Base-by-base conservation (phyloP, 2,797 vertebrate genomes). In the Coilia nasus region DNA sequence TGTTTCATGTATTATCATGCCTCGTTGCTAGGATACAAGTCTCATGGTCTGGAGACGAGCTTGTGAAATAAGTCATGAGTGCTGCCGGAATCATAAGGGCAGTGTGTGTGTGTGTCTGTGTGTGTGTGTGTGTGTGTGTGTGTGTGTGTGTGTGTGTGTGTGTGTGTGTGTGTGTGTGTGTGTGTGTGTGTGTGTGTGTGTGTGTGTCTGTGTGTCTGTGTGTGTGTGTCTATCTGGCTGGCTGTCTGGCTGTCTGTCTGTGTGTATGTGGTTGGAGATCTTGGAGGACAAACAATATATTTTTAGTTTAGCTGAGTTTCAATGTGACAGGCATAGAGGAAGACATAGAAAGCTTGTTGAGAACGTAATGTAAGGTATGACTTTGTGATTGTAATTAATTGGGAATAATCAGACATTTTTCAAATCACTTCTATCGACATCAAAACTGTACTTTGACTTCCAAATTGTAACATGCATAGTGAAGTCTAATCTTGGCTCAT, bases 11-110 rank as follows among this genome's bases (percentile, higher is more conserved):
- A 10, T 83, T 82, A 90, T 91, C 87, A 83, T 56, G 89, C 84
- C 87, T 84, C 31, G 94, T 94, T 94, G 93, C 93, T 93, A 94
- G 91, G 93, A 93, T 90, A 95, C 94, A 59, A 81, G 82, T 60
- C 91, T 90, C 81, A 2, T 62, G 84, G 89, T 89, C 88, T 82
- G 86, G 23, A 84, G 87, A 90, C 35, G 80, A 88, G 85, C 87
- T 83, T 84, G 83, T 46, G 60, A 87, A 87, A 62, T 46, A 82
- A 88, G 88, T 21, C 85, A 87, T 81, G 83, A 88, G 85, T 6
- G 71, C 83, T 85, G 88, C 85, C 56, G 6, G 9, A 9, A 86
- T 90, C 87, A 90, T 91, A 85, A 91, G 88, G 89, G 90, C 88
- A 28, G 31, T 75, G 57, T 75, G 28, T 75, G 67, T 75, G 67